Conservation (phyloP, 2,113 vertebrate species). For the Nyctibius bracteatus region DNA sequence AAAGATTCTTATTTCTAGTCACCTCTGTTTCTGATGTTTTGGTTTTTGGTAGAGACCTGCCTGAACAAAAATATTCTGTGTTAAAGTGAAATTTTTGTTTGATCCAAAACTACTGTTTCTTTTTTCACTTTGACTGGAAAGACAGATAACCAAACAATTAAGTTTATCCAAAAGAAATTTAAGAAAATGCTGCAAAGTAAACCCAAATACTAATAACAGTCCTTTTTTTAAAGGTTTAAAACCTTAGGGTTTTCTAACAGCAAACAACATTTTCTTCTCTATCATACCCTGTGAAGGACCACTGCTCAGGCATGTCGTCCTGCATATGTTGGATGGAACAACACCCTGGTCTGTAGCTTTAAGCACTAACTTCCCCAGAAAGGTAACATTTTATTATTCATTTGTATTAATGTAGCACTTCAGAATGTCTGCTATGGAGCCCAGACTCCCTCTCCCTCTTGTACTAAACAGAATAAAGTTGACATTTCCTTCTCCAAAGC, state of each 20-base stretch:
- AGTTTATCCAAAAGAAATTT: background rate
- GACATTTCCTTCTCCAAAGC: background rate
- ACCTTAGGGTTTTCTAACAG: background rate
- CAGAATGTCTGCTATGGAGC: background rate
- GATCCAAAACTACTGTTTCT: background rate
- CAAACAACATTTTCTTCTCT: background rate
- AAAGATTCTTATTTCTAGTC: background rate
- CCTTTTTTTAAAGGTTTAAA: background rate
- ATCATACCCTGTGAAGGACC: too few relatives aligned
- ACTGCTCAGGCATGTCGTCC: background rate
- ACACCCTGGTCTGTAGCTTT: background rate
- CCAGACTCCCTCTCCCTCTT: background rate
- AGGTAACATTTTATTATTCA: background rate
- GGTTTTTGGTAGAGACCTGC: background rate
- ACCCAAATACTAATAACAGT: background rate
- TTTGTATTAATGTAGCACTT: background rate
- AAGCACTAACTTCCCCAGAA: background rate
- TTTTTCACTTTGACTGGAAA: background rate
- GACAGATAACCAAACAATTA: background rate
- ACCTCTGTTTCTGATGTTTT: background rate
- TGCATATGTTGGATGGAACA: background rate
- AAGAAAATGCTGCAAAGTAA: background rate
- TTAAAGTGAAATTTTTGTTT: background rate
- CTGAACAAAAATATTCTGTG: background rate
- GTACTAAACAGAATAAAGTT: background rate